Percentiles rank a stretch among this genome's conserved stretches.
phyloP scores from a whole-genome alignment of 2,113 vertebrate genomes.

The Girardinichthys multiradiatus region DNA sequence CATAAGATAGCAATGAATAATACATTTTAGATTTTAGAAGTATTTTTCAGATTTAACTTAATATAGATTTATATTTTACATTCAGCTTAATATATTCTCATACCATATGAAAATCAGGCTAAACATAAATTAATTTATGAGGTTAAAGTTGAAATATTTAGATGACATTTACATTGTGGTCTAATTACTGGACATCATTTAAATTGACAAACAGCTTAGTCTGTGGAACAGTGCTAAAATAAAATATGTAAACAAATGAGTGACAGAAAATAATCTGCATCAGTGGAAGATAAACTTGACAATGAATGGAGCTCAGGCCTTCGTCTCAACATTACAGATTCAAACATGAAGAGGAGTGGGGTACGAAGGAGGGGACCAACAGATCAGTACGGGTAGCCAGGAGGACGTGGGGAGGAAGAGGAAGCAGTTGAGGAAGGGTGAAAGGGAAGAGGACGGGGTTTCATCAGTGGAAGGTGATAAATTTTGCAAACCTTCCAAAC shows the following conservation, averaged over 20 bases:
- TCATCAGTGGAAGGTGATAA: constrained; percentile 99
- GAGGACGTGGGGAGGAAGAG: constrained; percentile 77
- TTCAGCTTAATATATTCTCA: background rate
- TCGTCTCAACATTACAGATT: constrained; percentile 48
- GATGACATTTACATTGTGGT: background rate
- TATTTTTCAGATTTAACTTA: background rate
- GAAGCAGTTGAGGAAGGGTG: constrained; percentile 51
- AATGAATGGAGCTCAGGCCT: constrained; percentile 40
- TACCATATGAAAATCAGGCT: no score
- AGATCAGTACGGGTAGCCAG: constrained; percentile 84
- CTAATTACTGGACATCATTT: background rate
- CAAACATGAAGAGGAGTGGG: constrained; percentile 65
- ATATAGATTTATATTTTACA: background rate
- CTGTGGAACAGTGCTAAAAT: background rate
- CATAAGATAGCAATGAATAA: background rate
- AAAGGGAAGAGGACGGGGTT: constrained; percentile 72
- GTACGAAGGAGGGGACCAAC: constrained; percentile 84
- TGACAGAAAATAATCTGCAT: constrained; percentile 23
- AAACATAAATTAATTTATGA: no score
- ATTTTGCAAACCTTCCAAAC: constrained; percentile 99
- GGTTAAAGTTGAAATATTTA: background rate
- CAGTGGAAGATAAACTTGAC: constrained; percentile 19
- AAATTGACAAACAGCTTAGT: background rate
- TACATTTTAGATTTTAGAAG: background rate
- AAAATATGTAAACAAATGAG: constrained; percentile 4